Evolutionary conservation across 2,797 vertebrate genomes (phyloP), one percentile per base, ranked within the genome.

Genomic region (Acridotheres tristis): DNA sequence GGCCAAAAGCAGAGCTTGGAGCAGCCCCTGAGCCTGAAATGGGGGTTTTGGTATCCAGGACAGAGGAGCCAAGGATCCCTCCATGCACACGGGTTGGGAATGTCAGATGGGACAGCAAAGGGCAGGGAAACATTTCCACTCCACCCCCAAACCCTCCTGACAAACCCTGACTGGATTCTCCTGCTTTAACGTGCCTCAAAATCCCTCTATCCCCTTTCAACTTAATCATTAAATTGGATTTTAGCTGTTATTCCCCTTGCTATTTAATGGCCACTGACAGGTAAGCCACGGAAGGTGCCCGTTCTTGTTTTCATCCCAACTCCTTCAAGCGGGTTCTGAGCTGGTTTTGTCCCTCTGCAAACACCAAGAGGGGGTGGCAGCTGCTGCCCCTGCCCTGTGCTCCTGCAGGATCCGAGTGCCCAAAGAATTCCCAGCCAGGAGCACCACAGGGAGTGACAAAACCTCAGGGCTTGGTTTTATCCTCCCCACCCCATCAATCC

Each of bases 41-140:
- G 36, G 30, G 54, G 45, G 26, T 4, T 10, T 25, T 29, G 25
- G 6, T 1, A 6, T 14, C 45, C 36, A 53, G 34, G 58, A 10
- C 16, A 50, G 10, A 47, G 11, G 34, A 43, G 42, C 30, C 22
- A 36, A 12, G 40, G 45, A 32, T 32, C 32, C 30, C 53, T 32
- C 30, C 63, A 62, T 36, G 25, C 14, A 1, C 8, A 1, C 0
- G 3, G 54, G 10, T 16, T 50, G 40, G 22, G 26, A 62, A 8
- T 5, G 12, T 17, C 42, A 57, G 27, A 10, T 16, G 23, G 32
- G 47, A 61, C 10, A 63, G 63, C 27, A n/a, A 2, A 7, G 12
- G 20, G n/a, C 23, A 27, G 13, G 54, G 19, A 54, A 63, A 58
- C 5, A 1, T 7, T 38, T 11, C 55, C 30, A 16, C 7, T 16